A percentile compares a stretch with the other conserved stretches of the same genome.
Conservation (phyloP, 2,888 invertebrate genomes). For the Lasioglossum malachurum region DNA sequence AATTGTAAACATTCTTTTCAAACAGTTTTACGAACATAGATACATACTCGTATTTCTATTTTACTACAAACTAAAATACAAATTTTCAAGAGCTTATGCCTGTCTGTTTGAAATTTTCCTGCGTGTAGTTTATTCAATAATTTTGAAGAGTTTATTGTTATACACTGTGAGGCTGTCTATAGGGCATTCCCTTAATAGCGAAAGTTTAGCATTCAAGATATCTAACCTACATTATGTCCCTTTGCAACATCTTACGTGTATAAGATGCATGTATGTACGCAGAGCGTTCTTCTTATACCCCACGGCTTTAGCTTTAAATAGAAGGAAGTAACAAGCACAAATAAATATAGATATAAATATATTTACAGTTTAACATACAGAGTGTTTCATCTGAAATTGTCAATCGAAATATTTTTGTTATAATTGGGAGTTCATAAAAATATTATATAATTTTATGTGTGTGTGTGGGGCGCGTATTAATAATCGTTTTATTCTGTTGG, state of each 20-base stretch:
- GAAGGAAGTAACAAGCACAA: constrained; percentile 31
- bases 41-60: neutral
- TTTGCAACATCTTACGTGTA: constrained; percentile 11
- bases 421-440: neutral
- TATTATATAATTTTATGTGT: neutral
- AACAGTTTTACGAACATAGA: neutral
- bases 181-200: neutral
- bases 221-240: constrained; percentile 15
- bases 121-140: neutral
- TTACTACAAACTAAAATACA: neutral
- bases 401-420: neutral
- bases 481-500: neutral
- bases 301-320: constrained; percentile 36
- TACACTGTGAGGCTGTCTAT: neutral
- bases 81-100: neutral
- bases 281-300: neutral
- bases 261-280: neutral
- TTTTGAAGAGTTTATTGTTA: neutral
- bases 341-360: neutral
- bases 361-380: neutral
- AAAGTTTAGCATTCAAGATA: constrained; percentile 14
- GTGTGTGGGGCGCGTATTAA: neutral
- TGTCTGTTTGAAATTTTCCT: neutral
- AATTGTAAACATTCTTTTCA: neutral
- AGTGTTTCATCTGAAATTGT: neutral